Base-by-base conservation (phyloP, 2,888 invertebrate genomes). In the Timema podura region DNA sequence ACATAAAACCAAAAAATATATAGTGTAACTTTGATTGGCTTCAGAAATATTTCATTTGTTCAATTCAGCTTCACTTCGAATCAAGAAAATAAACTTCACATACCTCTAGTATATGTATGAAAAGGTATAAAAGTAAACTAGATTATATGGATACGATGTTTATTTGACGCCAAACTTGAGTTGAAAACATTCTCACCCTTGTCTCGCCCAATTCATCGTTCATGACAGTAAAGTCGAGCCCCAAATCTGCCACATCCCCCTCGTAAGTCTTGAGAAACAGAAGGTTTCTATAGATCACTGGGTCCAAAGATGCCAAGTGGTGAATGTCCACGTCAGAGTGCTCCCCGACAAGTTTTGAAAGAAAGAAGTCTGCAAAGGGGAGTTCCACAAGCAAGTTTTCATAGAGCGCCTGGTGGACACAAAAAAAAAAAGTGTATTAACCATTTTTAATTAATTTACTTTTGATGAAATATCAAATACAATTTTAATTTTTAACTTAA, bases 321-420 rank as follows among this genome's bases (percentile, higher is more conserved):
- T 98, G 96, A 65, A 96, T 91, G 77, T 94, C 95, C 0, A 94
- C 90, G 67, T 89, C 88, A 13, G 89, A 88, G 69, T 87, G 86
- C 77, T 92, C 91, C 0, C 93, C 91, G 48, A 95, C 87, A 64
- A 95, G 83, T 81, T 94, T 93, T 0, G 94, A 92, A 45, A 99
- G 84, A 82, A 98, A 98, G 82, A 98, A 98, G 77, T 95, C 94
- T 3, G 99, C 98, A 76, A 99, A 86, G 0, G 98, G 98, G 49
- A 98, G 81, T 80, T 98, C 98, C 6, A 97, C 94, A 72, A 98
- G 82, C 69, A 98, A 87, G 81, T 96, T 96, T 81, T 98, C 98
- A 82, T 96, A 98, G 66, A 99, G 83, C 0, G 97, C 96, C 91
- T 92, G 81, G 30, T 30, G 3, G 3, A 30, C 30, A 30, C 30